Evolutionary conservation across 2,797 vertebrate genomes (phyloP).

Genomic region (Manis crassicaudata): DNA sequence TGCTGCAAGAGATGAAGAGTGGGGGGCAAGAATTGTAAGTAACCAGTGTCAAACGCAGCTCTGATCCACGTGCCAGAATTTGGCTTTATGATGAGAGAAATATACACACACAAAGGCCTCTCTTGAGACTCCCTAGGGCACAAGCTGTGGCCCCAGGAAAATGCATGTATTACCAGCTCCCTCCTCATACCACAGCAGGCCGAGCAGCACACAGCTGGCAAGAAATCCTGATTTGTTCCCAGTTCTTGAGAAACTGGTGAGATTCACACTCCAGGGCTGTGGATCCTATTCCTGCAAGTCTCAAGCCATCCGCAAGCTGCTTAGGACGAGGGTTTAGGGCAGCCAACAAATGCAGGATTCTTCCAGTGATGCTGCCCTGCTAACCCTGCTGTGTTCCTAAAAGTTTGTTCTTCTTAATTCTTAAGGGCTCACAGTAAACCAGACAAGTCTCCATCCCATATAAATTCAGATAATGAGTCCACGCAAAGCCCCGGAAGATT

Average conservation of each 20-base stretch:
- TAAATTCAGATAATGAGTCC: background rate
- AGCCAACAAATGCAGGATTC: too few relatives aligned
- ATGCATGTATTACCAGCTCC: rapidly evolving
- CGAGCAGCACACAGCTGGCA: rapidly evolving
- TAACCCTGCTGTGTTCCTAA: background rate
- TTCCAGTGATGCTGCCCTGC: rapidly evolving
- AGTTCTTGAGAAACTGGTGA: background rate
- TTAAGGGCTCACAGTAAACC: background rate
- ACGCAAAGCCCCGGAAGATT: background rate
- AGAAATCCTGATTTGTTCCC: background rate
- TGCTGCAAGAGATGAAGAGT: background rate
- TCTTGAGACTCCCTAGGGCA: rapidly evolving
- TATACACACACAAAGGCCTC: background rate
- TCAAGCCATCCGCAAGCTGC: background rate
- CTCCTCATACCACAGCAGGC: rapidly evolving
- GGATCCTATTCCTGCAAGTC: background rate
- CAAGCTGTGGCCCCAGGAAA: background rate
- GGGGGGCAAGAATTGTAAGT: background rate
- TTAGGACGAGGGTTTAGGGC: background rate
- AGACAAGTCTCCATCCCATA: background rate
- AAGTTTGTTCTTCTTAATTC: background rate
- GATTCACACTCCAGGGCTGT: background rate
- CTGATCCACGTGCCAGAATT: background rate
- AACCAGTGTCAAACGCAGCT: background rate
- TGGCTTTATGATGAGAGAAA: background rate